phyloP scores from a whole-genome alignment of 2,113 vertebrate genomes.

The Lepisosteus osseus region DNA sequence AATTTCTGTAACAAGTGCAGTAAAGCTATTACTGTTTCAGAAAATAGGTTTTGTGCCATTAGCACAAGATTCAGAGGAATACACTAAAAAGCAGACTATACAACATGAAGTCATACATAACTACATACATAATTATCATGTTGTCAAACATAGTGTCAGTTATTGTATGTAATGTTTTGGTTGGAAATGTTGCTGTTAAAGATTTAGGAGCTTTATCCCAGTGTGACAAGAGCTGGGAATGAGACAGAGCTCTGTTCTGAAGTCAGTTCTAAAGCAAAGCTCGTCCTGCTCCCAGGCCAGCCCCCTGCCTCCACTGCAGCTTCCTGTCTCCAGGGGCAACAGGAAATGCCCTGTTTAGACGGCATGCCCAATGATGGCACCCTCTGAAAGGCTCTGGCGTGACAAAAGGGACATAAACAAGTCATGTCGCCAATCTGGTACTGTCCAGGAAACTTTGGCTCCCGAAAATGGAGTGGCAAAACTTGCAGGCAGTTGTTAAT shows the following conservation, averaged over 20 bases:
- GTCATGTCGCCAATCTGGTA: neutral
- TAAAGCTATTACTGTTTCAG: too few relatives aligned
- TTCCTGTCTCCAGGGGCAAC: constrained; percentile 47
- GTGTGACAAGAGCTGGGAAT: constrained; percentile 17
- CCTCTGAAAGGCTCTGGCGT: constrained; percentile 35
- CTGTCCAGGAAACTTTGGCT: neutral
- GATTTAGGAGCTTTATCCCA: neutral
- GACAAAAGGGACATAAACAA: constrained; percentile 27
- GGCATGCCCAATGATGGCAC: constrained; percentile 34
- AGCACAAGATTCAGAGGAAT: too few relatives aligned
- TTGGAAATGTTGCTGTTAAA: too few relatives aligned
- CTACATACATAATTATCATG: too few relatives aligned
- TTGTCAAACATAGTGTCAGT: too few relatives aligned
- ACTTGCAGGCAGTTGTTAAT: neutral
- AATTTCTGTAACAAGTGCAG: too few relatives aligned
- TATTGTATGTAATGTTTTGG: too few relatives aligned
- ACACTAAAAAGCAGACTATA: too few relatives aligned
- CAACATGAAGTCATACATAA: too few relatives aligned
- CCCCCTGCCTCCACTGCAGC: constrained; percentile 20
- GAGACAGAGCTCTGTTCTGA: neutral
- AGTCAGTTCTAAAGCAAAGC: neutral
- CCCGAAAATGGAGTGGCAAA: neutral
- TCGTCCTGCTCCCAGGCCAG: neutral
- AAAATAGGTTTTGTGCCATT: too few relatives aligned
- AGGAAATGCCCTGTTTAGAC: constrained; percentile 64